Percentiles rank a stretch among this genome's conserved stretches.
Conservation (phyloP, 2,113 vertebrate genomes). For the Poeciliopsis turrubarensis region DNA sequence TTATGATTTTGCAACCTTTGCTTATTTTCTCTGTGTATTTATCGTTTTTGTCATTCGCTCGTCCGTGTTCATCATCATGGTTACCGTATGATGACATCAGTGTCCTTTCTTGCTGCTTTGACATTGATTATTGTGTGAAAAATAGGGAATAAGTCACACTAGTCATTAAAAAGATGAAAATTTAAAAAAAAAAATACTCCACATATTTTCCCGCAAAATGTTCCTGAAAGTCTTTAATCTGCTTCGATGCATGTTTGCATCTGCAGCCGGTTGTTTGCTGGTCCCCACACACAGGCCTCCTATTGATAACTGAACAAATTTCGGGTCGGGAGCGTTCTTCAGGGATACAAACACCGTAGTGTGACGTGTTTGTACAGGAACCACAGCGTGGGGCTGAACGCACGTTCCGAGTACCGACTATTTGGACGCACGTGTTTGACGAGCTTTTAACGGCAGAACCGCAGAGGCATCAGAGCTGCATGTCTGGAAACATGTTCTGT, state of each 20-base stretch:
- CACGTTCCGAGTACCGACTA: slow-evolving; percentile 29
- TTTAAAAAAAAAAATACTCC: too few relatives aligned
- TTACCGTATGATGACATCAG: too few relatives aligned
- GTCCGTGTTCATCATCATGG: too few relatives aligned
- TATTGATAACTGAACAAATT: slow-evolving; percentile 53
- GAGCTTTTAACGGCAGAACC: background rate
- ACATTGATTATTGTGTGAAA: too few relatives aligned
- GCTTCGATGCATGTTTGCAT: background rate
- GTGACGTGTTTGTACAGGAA: slow-evolving; percentile 56
- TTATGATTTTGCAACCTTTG: too few relatives aligned
- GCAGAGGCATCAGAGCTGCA: background rate
- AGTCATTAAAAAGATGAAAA: too few relatives aligned
- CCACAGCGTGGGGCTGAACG: slow-evolving; percentile 50
- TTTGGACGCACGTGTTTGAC: slow-evolving; percentile 21
- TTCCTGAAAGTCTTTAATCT: background rate
- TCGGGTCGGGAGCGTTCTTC: background rate
- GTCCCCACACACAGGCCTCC: slow-evolving; percentile 50
- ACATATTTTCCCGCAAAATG: background rate
- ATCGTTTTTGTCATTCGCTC: too few relatives aligned
- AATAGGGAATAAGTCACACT: too few relatives aligned
- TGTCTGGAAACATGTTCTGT: background rate
- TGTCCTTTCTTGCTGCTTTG: too few relatives aligned
- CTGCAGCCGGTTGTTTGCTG: background rate
- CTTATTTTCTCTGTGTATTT: too few relatives aligned
- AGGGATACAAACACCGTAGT: slow-evolving; percentile 54